Evolutionary conservation across 2,113 vertebrate genomes (phyloP).

Genomic region (Zingel zingel): DNA sequence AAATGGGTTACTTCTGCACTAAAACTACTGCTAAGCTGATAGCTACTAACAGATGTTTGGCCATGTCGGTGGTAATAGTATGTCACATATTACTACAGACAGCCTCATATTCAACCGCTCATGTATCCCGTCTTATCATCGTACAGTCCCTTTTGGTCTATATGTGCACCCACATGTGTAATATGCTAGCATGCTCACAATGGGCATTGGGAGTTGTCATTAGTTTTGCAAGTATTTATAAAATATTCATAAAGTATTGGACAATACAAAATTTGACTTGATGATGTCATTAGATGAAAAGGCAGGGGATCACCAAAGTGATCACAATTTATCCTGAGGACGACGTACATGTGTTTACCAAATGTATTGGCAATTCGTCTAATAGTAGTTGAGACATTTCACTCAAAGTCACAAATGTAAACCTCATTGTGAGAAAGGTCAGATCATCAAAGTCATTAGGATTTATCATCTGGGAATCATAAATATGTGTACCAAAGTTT

Average conservation of each 20-base stretch:
- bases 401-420: not conserved
- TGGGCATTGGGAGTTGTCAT: too few relatives aligned
- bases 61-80: not conserved
- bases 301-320: not conserved
- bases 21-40: slow-evolving; percentile 15
- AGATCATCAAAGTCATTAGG: not conserved
- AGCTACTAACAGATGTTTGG: slow-evolving; percentile 15
- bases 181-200: too few relatives aligned
- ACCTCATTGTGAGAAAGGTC: not conserved
- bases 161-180: not conserved
- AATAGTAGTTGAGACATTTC: not conserved
- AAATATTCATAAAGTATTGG: not conserved
- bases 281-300: not conserved
- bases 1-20: slow-evolving; percentile 4
- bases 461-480: not conserved
- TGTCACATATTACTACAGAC: slow-evolving; percentile 1
- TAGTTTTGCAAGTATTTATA: not conserved
- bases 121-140: not conserved
- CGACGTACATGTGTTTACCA: not conserved
- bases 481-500: not conserved
- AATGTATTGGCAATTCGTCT: not conserved
- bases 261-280: not conserved
- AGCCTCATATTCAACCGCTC: not conserved
- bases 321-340: not conserved
- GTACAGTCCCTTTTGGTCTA: not conserved